These are phyloP conservation scores for Perca schrenkii DNA, from an alignment of 2,113 vertebrate species.

Conservation along the genomic window DNA sequence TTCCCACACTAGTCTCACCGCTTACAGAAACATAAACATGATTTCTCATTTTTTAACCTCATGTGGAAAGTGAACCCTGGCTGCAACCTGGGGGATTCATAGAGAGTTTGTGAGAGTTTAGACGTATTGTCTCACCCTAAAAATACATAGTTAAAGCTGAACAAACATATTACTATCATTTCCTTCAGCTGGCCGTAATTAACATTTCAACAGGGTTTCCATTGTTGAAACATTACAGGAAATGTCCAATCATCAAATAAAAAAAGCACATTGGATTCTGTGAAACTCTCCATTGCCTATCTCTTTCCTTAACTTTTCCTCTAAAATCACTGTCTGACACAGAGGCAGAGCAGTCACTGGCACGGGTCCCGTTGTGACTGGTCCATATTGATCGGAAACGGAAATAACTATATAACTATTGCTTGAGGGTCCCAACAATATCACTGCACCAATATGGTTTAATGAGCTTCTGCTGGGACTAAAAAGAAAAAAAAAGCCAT, in stretches of 20 bases:
- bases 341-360: neutral
- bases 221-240: constrained; percentile 14
- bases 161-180: constrained; percentile 41
- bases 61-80: constrained; percentile 29
- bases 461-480: constrained; percentile 4
- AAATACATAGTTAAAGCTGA: constrained; percentile 28
- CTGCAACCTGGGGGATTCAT: constrained; percentile 14
- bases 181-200: constrained; percentile 9
- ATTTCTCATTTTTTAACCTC: constrained; percentile 18
- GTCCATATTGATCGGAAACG: constrained; percentile 2
- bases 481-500: neutral
- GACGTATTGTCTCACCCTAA: constrained; percentile 17
- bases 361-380: neutral
- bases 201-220: constrained; percentile 28
- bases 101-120: constrained; percentile 16
- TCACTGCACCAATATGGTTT: constrained; percentile 3
- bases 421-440: constrained; percentile 1
- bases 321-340: neutral
- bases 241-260: constrained; percentile 8
- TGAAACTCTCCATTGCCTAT: neutral
- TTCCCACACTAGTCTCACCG: neutral
- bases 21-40: constrained; percentile 18
- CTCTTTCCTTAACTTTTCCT: neutral
- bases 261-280: neutral
- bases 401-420: constrained; percentile 15